These are phyloP conservation scores for Peromyscus aztecus DNA, from an alignment of 2,797 vertebrate genomes.

Conservation along the genomic window DNA sequence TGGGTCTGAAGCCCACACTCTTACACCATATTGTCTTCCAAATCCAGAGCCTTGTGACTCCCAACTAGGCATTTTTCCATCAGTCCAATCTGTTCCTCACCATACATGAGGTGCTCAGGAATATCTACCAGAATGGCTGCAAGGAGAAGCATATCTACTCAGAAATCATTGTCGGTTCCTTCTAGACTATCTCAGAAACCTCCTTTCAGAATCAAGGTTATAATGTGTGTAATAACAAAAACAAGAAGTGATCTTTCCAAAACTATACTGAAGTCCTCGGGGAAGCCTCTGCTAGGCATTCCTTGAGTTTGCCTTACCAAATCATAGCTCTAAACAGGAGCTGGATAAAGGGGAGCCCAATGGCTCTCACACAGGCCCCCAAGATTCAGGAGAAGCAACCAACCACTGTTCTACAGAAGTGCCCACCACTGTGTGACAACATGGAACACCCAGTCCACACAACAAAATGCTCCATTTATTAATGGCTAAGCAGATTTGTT, in stretches of 20 bases:
- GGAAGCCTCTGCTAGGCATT: background rate
- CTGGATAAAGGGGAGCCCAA: background rate
- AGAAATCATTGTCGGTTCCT: slow-evolving; percentile 9
- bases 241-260: accelerated
- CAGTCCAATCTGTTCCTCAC: background rate
- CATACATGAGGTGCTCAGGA: background rate
- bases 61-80: background rate
- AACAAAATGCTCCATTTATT: slow-evolving; percentile 17
- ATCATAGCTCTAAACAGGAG: background rate
- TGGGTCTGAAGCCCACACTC: background rate
- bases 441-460: background rate
- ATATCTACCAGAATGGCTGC: slow-evolving; percentile 12
- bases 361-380: background rate
- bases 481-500: background rate
- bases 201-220: background rate
- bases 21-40: background rate
- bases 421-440: background rate
- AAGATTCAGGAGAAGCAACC: background rate
- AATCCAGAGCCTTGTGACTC: background rate
- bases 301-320: background rate
- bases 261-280: background rate
- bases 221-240: background rate
- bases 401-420: background rate
- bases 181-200: slow-evolving; percentile 41
- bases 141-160: background rate